Conservation (phyloP, 2,797 vertebrate species). For the Xerus rutilus region DNA sequence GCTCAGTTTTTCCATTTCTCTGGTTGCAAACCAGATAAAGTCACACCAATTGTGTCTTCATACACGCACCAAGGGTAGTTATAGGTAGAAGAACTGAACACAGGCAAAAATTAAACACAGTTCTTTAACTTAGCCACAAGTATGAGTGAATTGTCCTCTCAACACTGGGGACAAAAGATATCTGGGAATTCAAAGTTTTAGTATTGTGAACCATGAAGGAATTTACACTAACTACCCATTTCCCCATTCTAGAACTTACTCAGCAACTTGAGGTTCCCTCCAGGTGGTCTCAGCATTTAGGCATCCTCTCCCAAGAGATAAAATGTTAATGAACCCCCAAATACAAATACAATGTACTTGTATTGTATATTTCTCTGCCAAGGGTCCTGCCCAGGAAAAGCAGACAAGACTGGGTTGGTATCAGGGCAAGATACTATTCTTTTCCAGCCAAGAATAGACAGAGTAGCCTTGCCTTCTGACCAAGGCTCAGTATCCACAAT, state of each 20-base stretch:
- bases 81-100: not conserved
- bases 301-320: not conserved
- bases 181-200: not conserved
- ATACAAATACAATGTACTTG: not conserved
- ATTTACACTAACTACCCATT: not conserved
- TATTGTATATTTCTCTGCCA: not conserved
- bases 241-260: not conserved
- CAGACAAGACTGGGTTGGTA: not conserved
- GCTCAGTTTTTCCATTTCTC: too few relatives aligned
- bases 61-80: too few relatives aligned
- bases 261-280: not conserved
- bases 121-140: not conserved
- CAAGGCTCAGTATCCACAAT: too few relatives aligned
- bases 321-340: not conserved
- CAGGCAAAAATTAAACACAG: too few relatives aligned
- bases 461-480: too few relatives aligned
- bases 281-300: not conserved
- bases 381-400: not conserved
- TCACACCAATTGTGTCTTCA: too few relatives aligned
- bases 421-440: not conserved
- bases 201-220: not conserved
- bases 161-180: not conserved
- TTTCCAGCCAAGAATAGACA: not conserved
- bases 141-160: not conserved
- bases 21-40: too few relatives aligned